Base-by-base conservation (phyloP, 2,888 invertebrate genomes). In the Dermolepida albohirtum region DNA sequence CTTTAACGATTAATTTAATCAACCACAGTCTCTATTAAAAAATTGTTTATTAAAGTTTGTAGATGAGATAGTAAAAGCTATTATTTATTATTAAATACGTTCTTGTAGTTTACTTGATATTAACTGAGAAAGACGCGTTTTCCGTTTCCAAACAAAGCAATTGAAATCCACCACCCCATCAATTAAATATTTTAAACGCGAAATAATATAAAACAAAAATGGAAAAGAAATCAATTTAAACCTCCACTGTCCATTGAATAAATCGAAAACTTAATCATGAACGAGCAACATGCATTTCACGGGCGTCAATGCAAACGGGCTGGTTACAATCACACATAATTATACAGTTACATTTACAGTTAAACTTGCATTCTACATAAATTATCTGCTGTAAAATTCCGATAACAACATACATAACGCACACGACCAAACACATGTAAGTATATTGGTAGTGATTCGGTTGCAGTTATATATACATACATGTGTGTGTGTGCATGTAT, bases 281-380 rank as follows among this genome's bases (percentile, higher is more conserved):
- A 59, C 59, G n/a, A 59, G 29, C 41, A 14, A 27, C 44, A 44
- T 44, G 44, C 11, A 27, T 59, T 44, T 47, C 29, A 59, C 29
- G 44, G 59, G 29, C 59, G 8, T 44, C 44, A 14, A 59, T 59
- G 59, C 59, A 17, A 59, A 59, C 59, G 44, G 44, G 27, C 27
- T 27, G 59, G 27, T 44, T 43, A 59, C 59, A 59, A 59, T 59
- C 44, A 59, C 59, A 59, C 59, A 44, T 59, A 59, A 59, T 59
- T 59, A 59, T 59, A 59, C 59, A 59, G 59, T 59, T 59, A 59
- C 59, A 14, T 59, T 59, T 59, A 59, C 59, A 59, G 59, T 59
- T 59, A 59, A 44, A 59, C 59, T 34, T 59, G 59, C 59, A 59
- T 59, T 59, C 59, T 59, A 59, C 59, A 59, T 59, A 59, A 44